Base-by-base conservation (phyloP, 2,888 invertebrate species). In the Xestia rhomboidea region DNA sequence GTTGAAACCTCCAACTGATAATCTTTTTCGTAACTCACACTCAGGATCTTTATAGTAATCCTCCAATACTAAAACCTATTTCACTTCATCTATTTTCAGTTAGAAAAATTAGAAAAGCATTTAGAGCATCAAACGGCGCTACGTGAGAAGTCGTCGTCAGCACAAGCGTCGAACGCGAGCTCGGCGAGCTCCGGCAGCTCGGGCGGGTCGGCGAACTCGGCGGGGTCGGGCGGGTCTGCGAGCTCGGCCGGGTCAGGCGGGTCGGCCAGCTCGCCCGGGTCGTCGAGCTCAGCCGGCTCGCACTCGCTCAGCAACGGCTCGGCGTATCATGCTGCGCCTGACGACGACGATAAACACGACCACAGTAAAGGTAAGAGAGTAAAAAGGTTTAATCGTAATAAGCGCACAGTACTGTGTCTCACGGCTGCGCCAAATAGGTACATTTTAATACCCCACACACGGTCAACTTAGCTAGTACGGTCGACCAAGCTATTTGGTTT, bases 61-160 rank as follows among this genome's bases (percentile, higher is more conserved):
- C 7, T 41, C 11, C 11, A 41, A 51, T 41, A 30, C 21, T 72
- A 27, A 41, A 41, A 41, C 18, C 15, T 34, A 18, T 51, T 49
- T 30, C 0, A 38, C 34, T 64, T 68, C 10, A 10, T 67, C 2
- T 69, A 44, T 75, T 79, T 68, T 64, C 93, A 96, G 96, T 92
- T 95, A 92, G 95, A 95, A 64, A 94, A 93, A 90, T 84, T 94
- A 92, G 95, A 95, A 81, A 93, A 94, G 90, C 93, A 93, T 62
- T 84, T 93, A 88, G 90, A 92, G 67, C 87, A 91, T 67, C 90
- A 90, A 78, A 90, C 90, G 54, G 81, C 83, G 67, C 78, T 81
- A 68, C 91, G 92, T 30, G 93, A 92, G 68, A 91, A 91, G 80
- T 10, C 70, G 75, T 83, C 81, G 41, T 86, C 62, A 85, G 54